phyloP scores from a whole-genome alignment of 2,888 invertebrate genomes.

The Dendrolimus houi region DNA sequence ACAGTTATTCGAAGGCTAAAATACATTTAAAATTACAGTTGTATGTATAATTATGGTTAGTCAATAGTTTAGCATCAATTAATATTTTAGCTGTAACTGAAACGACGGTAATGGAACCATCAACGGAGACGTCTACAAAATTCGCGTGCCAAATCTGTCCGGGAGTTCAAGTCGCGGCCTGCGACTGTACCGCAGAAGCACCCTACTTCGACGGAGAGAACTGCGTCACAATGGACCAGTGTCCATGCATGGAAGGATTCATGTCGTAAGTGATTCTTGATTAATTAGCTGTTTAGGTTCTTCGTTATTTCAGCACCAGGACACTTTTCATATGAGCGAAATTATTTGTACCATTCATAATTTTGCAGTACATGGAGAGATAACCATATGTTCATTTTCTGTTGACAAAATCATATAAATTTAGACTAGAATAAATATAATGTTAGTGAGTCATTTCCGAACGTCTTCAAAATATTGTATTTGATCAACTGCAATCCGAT shows the following conservation, averaged over 20 bases:
- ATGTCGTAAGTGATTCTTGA: slow-evolving; percentile 52
- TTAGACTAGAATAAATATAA: no score
- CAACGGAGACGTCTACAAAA: slow-evolving; percentile 6
- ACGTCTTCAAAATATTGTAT: no score
- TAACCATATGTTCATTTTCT: no score
- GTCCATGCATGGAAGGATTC: slow-evolving; percentile 86
- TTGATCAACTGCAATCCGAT: no score
- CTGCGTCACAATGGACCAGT: slow-evolving; percentile 83
- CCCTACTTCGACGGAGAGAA: slow-evolving; percentile 83
- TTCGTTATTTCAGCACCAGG: not conserved
- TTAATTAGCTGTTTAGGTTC: not conserved
- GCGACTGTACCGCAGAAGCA: slow-evolving; percentile 68
- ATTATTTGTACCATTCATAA: not conserved
- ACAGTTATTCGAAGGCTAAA: no score
- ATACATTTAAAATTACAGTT: no score
- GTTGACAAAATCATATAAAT: no score
- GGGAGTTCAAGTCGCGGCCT: slow-evolving; percentile 46
- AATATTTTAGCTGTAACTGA: slow-evolving; percentile 10
- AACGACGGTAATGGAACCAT: slow-evolving; percentile 2
- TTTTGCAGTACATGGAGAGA: no score
- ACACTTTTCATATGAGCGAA: not conserved
- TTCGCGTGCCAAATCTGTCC: slow-evolving; percentile 69
- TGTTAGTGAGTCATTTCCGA: no score
- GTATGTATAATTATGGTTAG: no score
- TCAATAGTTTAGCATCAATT: no score